Conservation (phyloP, 1,140 invertebrate species). For the Zelostemma sp. region DNA sequence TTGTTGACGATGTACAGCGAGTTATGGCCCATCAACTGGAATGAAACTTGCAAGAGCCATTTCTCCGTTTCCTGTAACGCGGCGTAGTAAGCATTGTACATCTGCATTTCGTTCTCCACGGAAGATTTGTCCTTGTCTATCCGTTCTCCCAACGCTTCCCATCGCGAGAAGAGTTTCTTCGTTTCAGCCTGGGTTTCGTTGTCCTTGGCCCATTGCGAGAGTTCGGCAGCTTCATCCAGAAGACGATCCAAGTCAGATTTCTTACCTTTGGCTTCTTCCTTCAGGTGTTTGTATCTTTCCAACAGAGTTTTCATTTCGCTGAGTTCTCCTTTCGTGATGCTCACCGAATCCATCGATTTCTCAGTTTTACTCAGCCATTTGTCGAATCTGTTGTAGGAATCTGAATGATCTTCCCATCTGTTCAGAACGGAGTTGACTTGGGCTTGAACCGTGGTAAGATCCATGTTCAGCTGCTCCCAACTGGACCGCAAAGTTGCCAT, state of each 20-base stretch:
- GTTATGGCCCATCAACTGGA: constrained; percentile 96
- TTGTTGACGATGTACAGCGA: constrained; percentile 92
- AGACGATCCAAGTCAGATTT: constrained; percentile 80
- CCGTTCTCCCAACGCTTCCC: constrained; percentile 74
- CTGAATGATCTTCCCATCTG: constrained; percentile 86
- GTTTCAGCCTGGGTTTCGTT: constrained; percentile 75
- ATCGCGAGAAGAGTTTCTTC: constrained; percentile 75
- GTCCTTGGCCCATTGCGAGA: constrained; percentile 79
- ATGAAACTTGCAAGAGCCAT: constrained; percentile 94
- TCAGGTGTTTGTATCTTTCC: constrained; percentile 85
- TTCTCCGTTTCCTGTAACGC: constrained; percentile 94
- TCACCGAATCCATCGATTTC: constrained; percentile 73
- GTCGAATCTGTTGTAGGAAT: constrained; percentile 77
- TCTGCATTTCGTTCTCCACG: constrained; percentile 84
- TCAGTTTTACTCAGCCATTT: constrained; percentile 80
- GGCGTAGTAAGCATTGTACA: constrained; percentile 89
- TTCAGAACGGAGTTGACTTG: constrained; percentile 82
- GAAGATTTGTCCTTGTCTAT: constrained; percentile 76
- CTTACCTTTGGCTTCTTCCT: constrained; percentile 81
- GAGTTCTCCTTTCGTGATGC: constrained; percentile 83
- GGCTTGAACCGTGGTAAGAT: constrained; percentile 82
- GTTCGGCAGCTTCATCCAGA: constrained; percentile 78
- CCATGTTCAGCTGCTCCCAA: constrained; percentile 87
- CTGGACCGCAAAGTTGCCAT: constrained; percentile 81
- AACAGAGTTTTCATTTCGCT: constrained; percentile 92